These are phyloP conservation scores for Trogon melanurus DNA, from an alignment of 2,113 vertebrate species.

Conservation along the genomic window DNA sequence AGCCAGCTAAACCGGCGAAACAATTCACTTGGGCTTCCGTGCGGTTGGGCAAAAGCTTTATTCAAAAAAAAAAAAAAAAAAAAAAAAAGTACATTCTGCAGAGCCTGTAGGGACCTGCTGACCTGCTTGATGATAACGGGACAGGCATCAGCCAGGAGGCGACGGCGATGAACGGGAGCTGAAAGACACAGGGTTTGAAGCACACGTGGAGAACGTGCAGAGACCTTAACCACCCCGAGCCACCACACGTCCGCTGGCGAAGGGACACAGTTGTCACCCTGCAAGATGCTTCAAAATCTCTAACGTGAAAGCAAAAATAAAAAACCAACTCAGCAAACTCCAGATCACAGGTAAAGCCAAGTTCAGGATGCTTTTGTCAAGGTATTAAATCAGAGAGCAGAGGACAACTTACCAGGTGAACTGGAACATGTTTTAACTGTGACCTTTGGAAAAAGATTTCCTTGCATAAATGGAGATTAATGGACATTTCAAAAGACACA, in stretches of 20 bases:
- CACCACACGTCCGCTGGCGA: fast-evolving
- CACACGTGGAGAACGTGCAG: fast-evolving
- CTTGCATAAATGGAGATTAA: conserved; percentile 3
- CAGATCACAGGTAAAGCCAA: background rate
- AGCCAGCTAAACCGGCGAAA: background rate
- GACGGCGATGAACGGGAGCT: background rate
- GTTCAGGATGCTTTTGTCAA: background rate
- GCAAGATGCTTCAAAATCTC: background rate
- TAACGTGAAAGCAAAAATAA: background rate
- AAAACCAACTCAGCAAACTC: background rate
- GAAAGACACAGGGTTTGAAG: background rate
- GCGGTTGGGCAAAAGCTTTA: too few species aligned
- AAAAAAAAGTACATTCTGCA: background rate
- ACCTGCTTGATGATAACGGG: fast-evolving
- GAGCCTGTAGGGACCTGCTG: background rate
- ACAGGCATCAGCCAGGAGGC: background rate
- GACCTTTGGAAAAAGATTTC: background rate
- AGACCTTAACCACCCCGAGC: background rate
- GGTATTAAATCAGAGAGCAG: background rate
- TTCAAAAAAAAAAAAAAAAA: background rate
- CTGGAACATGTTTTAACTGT: background rate
- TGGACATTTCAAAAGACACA: background rate
- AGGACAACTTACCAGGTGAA: background rate
- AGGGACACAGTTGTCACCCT: background rate
- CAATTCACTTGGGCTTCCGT: background rate